phyloP scores from a whole-genome alignment of 2,113 vertebrate species.

The Oncorhynchus nerka region DNA sequence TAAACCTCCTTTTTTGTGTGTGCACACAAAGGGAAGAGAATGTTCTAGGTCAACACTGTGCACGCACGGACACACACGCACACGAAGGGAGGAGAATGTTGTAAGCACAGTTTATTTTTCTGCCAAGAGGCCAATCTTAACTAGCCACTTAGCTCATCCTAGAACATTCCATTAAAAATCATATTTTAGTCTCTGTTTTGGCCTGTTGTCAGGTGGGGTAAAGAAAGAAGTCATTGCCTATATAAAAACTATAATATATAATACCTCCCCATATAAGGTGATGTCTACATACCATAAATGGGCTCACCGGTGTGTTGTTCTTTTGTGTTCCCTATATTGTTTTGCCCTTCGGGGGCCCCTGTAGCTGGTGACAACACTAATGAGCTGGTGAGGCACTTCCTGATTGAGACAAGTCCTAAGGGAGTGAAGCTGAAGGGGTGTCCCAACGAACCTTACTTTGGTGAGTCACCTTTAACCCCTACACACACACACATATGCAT shows the following conservation, averaged over 20 bases:
- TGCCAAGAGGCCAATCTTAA: not conserved
- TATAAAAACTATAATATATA: too few species aligned
- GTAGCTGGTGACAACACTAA: constrained; percentile 84
- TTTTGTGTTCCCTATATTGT: not conserved
- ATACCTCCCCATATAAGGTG: too few species aligned
- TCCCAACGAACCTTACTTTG: constrained; percentile 95
- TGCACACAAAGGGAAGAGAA: too few species aligned
- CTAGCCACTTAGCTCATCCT: not conserved
- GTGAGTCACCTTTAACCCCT: constrained; percentile 66
- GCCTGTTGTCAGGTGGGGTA: not conserved
- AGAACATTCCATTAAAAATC: not conserved
- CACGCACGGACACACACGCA: too few species aligned
- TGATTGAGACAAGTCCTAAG: constrained; percentile 95
- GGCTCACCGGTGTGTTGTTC: not conserved
- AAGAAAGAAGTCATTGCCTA: not conserved
- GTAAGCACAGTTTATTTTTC: too few species aligned
- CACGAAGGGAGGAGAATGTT: too few species aligned
- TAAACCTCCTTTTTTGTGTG: too few species aligned
- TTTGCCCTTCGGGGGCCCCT: constrained; percentile 2
- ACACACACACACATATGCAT: not conserved
- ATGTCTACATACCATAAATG: too few species aligned
- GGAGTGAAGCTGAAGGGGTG: constrained; percentile 98
- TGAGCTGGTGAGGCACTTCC: constrained; percentile 95
- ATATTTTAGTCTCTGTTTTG: not conserved
- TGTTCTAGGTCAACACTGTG: too few species aligned